These are phyloP conservation scores for Ormia ochracea DNA, from an alignment of 2,888 invertebrate genomes.

Conservation along the genomic window DNA sequence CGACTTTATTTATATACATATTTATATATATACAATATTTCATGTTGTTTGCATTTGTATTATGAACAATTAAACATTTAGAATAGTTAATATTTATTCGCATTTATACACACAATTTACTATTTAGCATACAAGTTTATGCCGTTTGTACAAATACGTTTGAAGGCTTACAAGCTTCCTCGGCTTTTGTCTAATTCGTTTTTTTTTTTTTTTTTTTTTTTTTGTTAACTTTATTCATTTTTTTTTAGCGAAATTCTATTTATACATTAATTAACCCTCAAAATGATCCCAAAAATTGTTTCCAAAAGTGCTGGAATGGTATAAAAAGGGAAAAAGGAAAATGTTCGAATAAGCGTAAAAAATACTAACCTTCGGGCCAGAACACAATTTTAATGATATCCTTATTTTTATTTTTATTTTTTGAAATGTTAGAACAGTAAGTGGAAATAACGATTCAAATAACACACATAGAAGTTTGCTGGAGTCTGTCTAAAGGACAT, in stretches of 20 bases:
- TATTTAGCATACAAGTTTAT: background rate
- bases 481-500: no score
- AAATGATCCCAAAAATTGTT: slow-evolving; percentile 4
- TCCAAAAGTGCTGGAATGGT: background rate
- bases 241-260: background rate
- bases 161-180: background rate
- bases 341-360: slow-evolving; percentile 12
- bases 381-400: slow-evolving; percentile 39
- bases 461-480: no score
- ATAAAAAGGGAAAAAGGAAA: background rate
- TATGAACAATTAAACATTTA: slow-evolving; percentile 57
- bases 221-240: background rate
- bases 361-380: slow-evolving; percentile 41
- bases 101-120: background rate
- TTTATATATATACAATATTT: no score
- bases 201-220: no score
- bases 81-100: background rate
- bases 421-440: no score
- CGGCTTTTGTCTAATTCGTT: no score
- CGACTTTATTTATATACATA: background rate
- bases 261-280: background rate
- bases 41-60: slow-evolving; percentile 32
- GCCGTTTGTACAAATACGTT: background rate
- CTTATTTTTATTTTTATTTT: no score
- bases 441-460: no score